Evolutionary conservation across 2,888 invertebrate species (phyloP).

Genomic region (Drosophila quasianomalipes): DNA sequence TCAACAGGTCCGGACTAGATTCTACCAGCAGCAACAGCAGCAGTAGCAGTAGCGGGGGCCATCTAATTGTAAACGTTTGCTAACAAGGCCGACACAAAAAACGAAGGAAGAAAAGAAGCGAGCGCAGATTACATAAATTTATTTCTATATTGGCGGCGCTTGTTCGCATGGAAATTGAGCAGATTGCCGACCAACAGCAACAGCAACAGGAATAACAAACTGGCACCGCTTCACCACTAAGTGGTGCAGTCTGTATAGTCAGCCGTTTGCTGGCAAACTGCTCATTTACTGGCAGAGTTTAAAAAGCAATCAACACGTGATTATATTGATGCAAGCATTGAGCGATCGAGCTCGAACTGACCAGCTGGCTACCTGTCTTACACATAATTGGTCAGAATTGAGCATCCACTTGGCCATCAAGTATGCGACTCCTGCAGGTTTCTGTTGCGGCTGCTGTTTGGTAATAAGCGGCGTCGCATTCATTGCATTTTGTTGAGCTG

Average conservation of each 20-base stretch:
- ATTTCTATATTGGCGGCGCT: constrained; percentile 51
- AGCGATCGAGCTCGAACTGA: constrained; percentile 36
- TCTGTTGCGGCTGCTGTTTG: constrained; percentile 25
- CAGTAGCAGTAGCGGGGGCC: constrained; percentile 11
- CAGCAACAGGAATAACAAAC: constrained; percentile 1
- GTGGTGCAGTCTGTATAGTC: constrained; percentile 11
- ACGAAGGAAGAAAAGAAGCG: constrained; percentile 10
- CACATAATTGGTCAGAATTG: constrained; percentile 67
- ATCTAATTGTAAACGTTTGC: constrained; percentile 74
- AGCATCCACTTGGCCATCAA: constrained; percentile 1
- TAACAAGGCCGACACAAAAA: constrained; percentile 50
- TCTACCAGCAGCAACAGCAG: neutral
- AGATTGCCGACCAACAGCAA: constrained; percentile 1
- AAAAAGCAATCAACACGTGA: constrained; percentile 82
- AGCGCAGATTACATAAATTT: constrained; percentile 50
- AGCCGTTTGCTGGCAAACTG: constrained; percentile 38
- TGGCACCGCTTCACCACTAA: constrained; percentile 21
- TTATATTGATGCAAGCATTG: constrained; percentile 74
- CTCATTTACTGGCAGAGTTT: constrained; percentile 69
- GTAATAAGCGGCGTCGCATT: constrained; percentile 75
- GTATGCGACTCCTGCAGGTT: constrained; percentile 20
- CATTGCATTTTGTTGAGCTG: constrained; percentile 65
- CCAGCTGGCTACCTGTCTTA: constrained; percentile 70
- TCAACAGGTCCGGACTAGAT: constrained; percentile 46
- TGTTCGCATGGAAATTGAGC: constrained; percentile 59